Base-by-base conservation (phyloP, 2,888 invertebrate genomes). In the Melanostoma scalare region DNA sequence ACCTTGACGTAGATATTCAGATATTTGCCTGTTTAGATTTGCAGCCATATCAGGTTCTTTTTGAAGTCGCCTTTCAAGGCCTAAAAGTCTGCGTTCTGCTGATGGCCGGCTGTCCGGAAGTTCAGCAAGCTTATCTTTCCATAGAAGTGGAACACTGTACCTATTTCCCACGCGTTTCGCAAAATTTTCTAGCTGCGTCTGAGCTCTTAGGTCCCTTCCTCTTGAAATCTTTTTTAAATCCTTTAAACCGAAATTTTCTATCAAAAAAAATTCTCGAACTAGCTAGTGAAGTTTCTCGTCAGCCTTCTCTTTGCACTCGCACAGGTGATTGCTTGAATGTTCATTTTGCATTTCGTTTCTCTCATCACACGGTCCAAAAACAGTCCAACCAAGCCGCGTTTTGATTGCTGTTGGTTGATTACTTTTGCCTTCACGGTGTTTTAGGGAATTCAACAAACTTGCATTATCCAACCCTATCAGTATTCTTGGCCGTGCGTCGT, bases 1-100 rank as follows among this genome's bases (percentile, higher is more conserved):
- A 30, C 73, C 76, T 67, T 86, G 77, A 5, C 55, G 30, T 10
- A 86, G 4, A 10, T 80, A 86, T 10, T 86, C 69, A n/a, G 52
- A 6, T 4, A 86, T 42, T 42, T 85, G 56, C 4, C 58, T 9
- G 4, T 67, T 67, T 20, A 75, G 78, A 38, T 65, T 67, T 20
- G 8, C 56, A 63, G 9, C 69, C 8, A 76, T 75, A 4, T 53
- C 78, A 3, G 80, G 40, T 55, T 69, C 40, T 35, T 52, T 42
- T 3, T 38, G 8, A 68, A 74, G 3, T 50, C 80, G 56, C 6
- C 35, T 65, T 40, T 65, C 65, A 6, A 73, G 40, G 8, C 35
- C n/a, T 0, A 40, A 5, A 2, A 65, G 9, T 20, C 58, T 40
- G 2, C 40, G 56, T 36, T 36, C 36, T 4, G 74, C 74, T 9